Conservation (phyloP, 2,888 invertebrate genomes). For the Candidula unifasciata region DNA sequence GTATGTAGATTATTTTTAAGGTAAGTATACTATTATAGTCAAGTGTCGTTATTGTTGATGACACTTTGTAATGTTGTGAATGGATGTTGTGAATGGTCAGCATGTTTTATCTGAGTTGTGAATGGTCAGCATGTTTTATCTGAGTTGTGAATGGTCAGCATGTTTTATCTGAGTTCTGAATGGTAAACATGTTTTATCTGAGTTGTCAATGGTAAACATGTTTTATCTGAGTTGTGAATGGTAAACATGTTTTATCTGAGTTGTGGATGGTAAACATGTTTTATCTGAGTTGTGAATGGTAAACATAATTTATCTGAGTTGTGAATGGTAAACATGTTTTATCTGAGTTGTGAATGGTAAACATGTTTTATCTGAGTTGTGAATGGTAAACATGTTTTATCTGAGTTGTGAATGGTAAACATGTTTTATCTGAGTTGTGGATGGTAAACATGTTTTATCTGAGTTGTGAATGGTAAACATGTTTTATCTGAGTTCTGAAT, state of each 20-base stretch:
- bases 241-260: background rate
- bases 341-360: background rate
- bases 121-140: background rate
- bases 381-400: background rate
- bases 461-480: background rate
- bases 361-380: background rate
- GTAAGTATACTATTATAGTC: no score
- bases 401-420: background rate
- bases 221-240: background rate
- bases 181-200: background rate
- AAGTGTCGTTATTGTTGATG: background rate
- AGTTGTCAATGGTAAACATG: background rate
- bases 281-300: background rate
- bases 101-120: background rate
- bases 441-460: background rate
- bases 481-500: background rate
- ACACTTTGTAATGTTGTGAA: no score
- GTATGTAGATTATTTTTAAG: no score
- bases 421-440: background rate
- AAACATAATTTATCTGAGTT: no score
- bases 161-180: background rate
- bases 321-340: background rate
- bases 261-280: background rate
- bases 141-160: background rate
- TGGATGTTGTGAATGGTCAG: background rate